Base-by-base conservation (phyloP, 2,888 invertebrate species). In the Volucella inanis region DNA sequence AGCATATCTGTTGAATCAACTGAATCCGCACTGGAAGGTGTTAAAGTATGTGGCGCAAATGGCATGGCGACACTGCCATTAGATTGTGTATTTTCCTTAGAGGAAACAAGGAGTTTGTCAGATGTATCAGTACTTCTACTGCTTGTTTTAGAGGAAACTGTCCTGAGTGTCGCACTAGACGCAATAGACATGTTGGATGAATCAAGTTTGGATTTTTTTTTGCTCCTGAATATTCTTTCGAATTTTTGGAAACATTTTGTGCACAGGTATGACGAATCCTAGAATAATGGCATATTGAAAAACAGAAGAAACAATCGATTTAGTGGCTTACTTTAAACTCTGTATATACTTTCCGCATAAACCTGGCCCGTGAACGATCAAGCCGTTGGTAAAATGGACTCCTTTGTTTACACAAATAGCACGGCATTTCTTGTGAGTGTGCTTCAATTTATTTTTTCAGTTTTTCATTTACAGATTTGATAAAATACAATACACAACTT, bases 231-330 rank as follows among this genome's bases (percentile, higher is more conserved):
- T n/a, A 65, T 39, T n/a, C n/a, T 65, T 11, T 79, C 79, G 41
- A 79, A 79, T 72, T 72, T 79, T 10, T 59, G 14, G 39, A 79
- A 79, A 14, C 79, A 79, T 39, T 10, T 59, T 38, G 52, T 10
- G 45, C 79, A 79, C 10, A 79, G 31, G 18, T 45, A 59, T 2
- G 57, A 59, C 0, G 43, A 12, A 2, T 79, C 79, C 79, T 79
- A 2, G 15, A 49, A 31, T 3, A 43, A 49, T 11, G 0, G 1
- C 3, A 12, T 1, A 61, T 61, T 38, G 59, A 8, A 0, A 2
- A 43, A 49, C 11, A 4, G n/a, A 3, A 45, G 43, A 2, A 6
- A 14, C 9, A 54, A 10, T 15, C 31, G 0, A 47, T 31, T 8
- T 6, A 11, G 22, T 11, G n/a, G 65, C 43, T 6, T 59, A 79